Percentiles rank a stretch among this genome's conserved stretches.
Conservation (phyloP, 30 jellyfish, hydroid and myxozoan genomes). For the Cassiopea xamachana region DNA sequence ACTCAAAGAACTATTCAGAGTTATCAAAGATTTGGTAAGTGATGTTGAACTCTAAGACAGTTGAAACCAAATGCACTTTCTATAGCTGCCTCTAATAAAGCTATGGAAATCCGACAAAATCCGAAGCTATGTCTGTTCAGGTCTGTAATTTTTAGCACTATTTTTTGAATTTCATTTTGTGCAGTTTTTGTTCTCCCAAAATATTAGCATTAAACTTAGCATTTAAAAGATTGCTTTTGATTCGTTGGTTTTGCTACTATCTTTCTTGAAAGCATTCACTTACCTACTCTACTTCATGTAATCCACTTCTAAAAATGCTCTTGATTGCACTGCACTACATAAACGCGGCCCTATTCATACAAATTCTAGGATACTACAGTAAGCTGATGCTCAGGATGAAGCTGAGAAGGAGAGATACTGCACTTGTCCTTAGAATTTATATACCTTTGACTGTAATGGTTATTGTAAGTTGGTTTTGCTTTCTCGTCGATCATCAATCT, state of each 20-base stretch:
- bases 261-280: too few species aligned
- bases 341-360: too few species aligned
- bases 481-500: slow-evolving; percentile 74
- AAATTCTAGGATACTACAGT: slow-evolving; percentile 61
- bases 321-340: too few species aligned
- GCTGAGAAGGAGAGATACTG: slow-evolving; percentile 41
- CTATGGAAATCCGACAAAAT: background rate
- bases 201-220: background rate
- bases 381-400: slow-evolving; percentile 29
- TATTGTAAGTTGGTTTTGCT: slow-evolving; percentile 70
- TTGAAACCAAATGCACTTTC: background rate
- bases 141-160: too few species aligned
- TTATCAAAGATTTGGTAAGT: slow-evolving; percentile 36
- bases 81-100: background rate
- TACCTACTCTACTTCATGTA: too few species aligned
- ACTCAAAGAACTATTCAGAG: background rate
- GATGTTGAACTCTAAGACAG: too few species aligned
- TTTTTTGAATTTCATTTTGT: too few species aligned
- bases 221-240: too few species aligned
- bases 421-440: slow-evolving; percentile 51
- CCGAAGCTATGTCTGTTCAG: background rate
- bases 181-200: background rate
- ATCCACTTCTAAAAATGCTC: too few species aligned
- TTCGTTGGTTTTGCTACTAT: too few species aligned
- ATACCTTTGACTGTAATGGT: slow-evolving; percentile 68